Evolutionary conservation across 2,888 invertebrate genomes (phyloP).

Genomic region (Clitarchus hookeri): DNA sequence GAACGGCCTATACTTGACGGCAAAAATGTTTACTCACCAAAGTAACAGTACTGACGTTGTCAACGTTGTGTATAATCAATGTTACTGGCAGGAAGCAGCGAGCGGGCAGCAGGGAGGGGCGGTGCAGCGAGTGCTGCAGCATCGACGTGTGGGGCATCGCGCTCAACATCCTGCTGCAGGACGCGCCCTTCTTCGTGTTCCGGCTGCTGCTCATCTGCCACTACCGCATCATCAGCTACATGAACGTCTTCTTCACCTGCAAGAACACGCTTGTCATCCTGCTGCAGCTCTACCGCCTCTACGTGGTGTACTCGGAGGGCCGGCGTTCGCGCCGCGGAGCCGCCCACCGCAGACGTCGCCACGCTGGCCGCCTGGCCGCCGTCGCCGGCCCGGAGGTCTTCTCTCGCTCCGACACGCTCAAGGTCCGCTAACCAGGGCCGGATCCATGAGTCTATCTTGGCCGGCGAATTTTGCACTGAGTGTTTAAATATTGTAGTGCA

Average conservation of each 20-base stretch:
- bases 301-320: slow-evolving; percentile 67
- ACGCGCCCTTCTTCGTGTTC: slow-evolving; percentile 87
- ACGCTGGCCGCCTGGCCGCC: background rate
- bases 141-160: slow-evolving; percentile 80
- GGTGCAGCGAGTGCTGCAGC: slow-evolving; percentile 71
- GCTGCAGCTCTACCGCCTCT: slow-evolving; percentile 80
- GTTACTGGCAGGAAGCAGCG: background rate
- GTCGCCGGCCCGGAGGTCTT: slow-evolving; percentile 9
- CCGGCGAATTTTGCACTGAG: no score
- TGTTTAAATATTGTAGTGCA: no score
- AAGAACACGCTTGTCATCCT: slow-evolving; percentile 88
- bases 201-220: slow-evolving; percentile 84
- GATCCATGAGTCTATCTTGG: no score
- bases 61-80: no score
- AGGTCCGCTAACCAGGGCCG: no score
- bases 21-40: no score
- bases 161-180: slow-evolving; percentile 81
- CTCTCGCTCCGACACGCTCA: background rate
- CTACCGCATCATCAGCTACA: slow-evolving; percentile 88
- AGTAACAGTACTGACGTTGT: no score
- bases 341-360: background rate
- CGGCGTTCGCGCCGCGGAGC: background rate
- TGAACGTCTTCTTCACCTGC: slow-evolving; percentile 96
- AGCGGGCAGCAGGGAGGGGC: slow-evolving; percentile 12
- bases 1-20: no score